These are phyloP conservation scores for Xerus rutilus DNA, from an alignment of 2,797 vertebrate species.

Conservation along the genomic window DNA sequence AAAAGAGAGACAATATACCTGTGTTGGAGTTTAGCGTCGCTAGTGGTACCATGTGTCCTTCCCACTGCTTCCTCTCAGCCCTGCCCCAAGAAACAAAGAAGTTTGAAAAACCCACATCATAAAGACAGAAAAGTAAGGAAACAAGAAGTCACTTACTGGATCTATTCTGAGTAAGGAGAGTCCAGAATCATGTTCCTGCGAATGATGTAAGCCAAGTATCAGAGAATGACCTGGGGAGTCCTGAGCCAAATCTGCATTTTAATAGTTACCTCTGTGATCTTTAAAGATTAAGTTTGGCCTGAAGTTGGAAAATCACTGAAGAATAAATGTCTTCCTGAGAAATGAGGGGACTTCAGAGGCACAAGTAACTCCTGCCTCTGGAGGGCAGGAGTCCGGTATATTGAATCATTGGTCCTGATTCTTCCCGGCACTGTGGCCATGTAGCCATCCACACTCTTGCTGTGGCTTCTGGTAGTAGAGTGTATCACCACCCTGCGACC, in stretches of 20 bases:
- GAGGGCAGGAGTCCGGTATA: neutral
- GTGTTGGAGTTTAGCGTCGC: neutral
- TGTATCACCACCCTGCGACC: fast-evolving
- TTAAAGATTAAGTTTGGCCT: neutral
- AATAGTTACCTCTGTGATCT: neutral
- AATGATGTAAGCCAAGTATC: neutral
- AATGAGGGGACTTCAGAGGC: neutral
- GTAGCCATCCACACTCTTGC: neutral
- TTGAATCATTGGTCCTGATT: neutral
- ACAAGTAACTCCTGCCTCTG: neutral
- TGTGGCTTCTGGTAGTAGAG: neutral
- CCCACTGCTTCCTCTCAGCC: no score
- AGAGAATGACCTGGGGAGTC: neutral
- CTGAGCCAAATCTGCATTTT: neutral
- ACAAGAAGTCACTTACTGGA: neutral
- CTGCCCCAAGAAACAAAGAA: neutral
- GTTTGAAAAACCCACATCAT: neutral
- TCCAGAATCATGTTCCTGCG: neutral
- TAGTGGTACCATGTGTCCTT: neutral
- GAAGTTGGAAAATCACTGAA: neutral
- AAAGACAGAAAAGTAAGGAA: neutral
- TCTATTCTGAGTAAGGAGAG: neutral
- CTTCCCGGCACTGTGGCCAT: neutral
- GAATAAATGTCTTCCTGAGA: neutral
- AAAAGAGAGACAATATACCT: neutral